Base-by-base conservation (phyloP, 2,888 invertebrate genomes). In the Chrysolina haemoptera region DNA sequence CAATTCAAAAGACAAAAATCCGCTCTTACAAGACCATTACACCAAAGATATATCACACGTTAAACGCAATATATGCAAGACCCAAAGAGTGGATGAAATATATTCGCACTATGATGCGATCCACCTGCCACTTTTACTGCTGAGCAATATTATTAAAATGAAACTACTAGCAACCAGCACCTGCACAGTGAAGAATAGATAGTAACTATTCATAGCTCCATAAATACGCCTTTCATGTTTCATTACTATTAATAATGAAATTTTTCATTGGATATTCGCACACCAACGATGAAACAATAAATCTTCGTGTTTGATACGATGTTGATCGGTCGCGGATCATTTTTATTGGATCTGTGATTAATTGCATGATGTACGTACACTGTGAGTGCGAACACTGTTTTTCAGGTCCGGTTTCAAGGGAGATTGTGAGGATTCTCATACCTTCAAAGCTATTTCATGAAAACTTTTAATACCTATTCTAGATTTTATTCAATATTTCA, bases 171-270 rank as follows among this genome's bases (percentile, higher is more conserved):
- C 43, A 27, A 40, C 62, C 43, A 35, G 64, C 64, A 65, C 64
- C 64, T 65, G 64, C 64, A 27, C 18, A 10, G 4, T 22, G 43
- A 65, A 48, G 46, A 65, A 65, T 65, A 65, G 46, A 22, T 65
- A 65, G 64, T 46, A 35, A 43, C 43, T 65, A 20, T 46, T 22
- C 40, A 65, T 27, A 9, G 40, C 40, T 48, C 64, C n/a, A 65
- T 65, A 46, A 65, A 65, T 65, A 65, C 14, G 20, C 8, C 64
- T 65, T 65, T 65, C 64, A 65, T 65, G 64, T 65, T 40, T 48
- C 43, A 65, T 65, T 65, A 65, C 64, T 48, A 65, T 65, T 46
- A 65, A 65, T 65, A 46, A 46, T 46, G 64, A 8, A 65, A 22
- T 48, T 40, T 27, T 46, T 48, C 1, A 11, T 43, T 16, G 14